A percentile compares a stretch with the other conserved stretches of the same genome.
Conservation (phyloP, 92 coral and sea anemone genomes). For the Actinernus sp. region DNA sequence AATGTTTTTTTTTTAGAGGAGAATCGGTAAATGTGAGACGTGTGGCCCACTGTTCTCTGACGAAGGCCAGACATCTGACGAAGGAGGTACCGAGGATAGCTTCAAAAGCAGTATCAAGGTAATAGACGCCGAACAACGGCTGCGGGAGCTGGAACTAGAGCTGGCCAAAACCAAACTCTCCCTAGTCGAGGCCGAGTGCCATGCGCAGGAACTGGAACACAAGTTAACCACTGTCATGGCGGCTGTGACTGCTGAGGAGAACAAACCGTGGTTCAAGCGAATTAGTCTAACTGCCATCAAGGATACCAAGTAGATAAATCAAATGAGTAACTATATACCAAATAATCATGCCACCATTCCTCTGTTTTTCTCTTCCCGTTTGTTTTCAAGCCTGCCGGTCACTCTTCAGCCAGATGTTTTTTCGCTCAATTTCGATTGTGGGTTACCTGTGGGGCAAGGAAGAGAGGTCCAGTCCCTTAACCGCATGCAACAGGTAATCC, state of each 20-base stretch:
- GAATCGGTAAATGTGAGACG: constrained; percentile 84
- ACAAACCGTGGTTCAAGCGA: constrained; percentile 98
- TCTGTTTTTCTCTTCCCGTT: no score
- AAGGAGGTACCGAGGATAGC: constrained; percentile 51
- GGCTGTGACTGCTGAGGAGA: constrained; percentile 91
- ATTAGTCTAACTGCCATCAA: constrained; percentile 46
- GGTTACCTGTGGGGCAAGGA: no score
- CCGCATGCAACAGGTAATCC: no score
- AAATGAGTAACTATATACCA: no score
- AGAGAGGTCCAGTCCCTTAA: no score
- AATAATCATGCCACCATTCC: no score
- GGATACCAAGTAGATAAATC: constrained; percentile 2
- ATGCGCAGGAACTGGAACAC: constrained; percentile 96
- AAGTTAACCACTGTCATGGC: constrained; percentile 79
- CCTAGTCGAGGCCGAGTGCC: constrained; percentile 97
- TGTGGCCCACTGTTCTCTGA: constrained; percentile 89
- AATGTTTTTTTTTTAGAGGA: constrained; percentile 58
- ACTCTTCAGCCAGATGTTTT: no score
- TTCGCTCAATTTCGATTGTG: no score
- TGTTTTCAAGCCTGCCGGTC: no score
- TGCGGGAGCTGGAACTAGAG: constrained; percentile 98
- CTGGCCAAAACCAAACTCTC: constrained; percentile 97
- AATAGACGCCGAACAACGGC: constrained; percentile 91
- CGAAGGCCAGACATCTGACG: constrained; percentile 68
- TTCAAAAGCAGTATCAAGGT: constrained; percentile 93